These are phyloP conservation scores for Magallana gigas DNA, from an alignment of 1,140 invertebrate genomes.

Conservation along the genomic window DNA sequence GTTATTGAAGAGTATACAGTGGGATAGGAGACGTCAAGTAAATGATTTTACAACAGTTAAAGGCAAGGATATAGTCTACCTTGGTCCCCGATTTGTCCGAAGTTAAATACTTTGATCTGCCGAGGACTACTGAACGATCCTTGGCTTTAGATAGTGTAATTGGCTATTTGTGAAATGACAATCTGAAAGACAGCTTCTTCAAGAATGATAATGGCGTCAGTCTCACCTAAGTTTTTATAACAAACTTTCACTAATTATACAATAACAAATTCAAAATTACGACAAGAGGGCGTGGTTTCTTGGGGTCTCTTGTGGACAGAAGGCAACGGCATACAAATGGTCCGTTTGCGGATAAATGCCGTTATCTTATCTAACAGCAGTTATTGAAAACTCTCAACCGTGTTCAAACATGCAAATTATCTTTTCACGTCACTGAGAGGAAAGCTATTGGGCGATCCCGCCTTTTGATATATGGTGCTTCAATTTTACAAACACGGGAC, in stretches of 20 bases:
- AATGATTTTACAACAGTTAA: too few species aligned
- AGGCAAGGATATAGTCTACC: too few species aligned
- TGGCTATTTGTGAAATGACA: too few species aligned
- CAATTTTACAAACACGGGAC: neutral
- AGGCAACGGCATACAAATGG: neutral
- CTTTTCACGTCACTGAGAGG: constrained; percentile 21
- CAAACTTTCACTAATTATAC: neutral
- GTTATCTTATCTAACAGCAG: constrained; percentile 27
- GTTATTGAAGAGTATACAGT: too few species aligned
- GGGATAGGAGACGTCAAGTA: too few species aligned
- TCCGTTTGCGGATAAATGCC: neutral
- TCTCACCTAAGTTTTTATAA: neutral
- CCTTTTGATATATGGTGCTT: constrained; percentile 35
- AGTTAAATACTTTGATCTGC: too few species aligned
- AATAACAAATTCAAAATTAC: neutral
- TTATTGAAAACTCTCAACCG: constrained; percentile 29
- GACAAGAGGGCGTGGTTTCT: neutral
- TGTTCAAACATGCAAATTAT: constrained; percentile 38
- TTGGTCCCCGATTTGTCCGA: too few species aligned
- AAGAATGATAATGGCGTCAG: neutral
- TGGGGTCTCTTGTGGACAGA: neutral
- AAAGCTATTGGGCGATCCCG: constrained; percentile 11
- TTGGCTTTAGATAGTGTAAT: too few species aligned
- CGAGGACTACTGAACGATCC: too few species aligned
- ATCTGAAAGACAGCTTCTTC: neutral